Base-by-base conservation (phyloP, 2,113 vertebrate species). In the Pygoscelis adeliae region DNA sequence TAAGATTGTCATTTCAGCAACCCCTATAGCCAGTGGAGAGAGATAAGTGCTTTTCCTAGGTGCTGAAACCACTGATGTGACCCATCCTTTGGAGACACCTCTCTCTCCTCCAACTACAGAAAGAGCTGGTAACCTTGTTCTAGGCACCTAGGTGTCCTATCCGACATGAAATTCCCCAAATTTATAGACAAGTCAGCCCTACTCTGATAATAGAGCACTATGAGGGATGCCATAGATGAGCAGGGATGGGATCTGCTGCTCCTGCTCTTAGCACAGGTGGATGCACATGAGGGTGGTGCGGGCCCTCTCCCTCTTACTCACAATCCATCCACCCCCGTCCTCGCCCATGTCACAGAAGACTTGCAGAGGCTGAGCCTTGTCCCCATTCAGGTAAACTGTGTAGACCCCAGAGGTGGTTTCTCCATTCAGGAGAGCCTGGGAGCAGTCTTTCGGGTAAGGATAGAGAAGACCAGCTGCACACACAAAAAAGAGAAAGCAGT, bases 311-410 rank as follows among this genome's bases (percentile, higher is more conserved):
- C 27, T 27, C 40, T 11, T 82, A 99, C 99, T 99, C 98, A 99
- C 99, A 5, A 99, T 99, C 99, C 99, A 99, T 92, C 99, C 99
- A 0, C 99, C 99, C 13, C 99, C 99, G 0, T 99, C 99, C 18
- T 99, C 98, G 52, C 40, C 97, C 99, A 99, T 99, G 98, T 99
- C 99, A 3, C 99, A 99, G 98, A 98, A 99, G 62, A 99, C 99
- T 87, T 99, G 98, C 79, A 99, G 78, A 3, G 99, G 98, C 97
- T 99, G 99, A 70, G 93, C 96, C 96, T 99, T 99, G 69, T 99
- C 98, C 36, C 99, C 99, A 2, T 98, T 98, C 93, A 99, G 79
- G 84, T 99, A 99, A 89, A 99, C 96, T 5, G 99, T 99, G 95
- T 99, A 98, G 83, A 99, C 90, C n/a, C 99, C 99, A 21, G 99